Conservation (phyloP, 2,888 invertebrate species). For the Ophioninae sp. region DNA sequence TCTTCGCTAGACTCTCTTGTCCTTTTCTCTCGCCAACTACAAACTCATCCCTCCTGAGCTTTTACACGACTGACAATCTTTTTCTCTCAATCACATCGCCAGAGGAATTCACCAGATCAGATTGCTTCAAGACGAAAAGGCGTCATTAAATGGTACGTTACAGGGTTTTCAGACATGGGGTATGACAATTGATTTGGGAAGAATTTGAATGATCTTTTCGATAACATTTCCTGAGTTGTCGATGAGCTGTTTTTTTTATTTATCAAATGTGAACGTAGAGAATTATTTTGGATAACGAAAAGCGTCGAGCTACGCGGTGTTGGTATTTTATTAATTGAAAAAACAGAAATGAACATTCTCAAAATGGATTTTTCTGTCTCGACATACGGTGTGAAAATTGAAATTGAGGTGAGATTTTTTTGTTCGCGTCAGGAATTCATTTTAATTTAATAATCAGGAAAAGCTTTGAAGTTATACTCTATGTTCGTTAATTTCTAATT, state of each 20-base stretch:
- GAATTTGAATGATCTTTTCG: background rate
- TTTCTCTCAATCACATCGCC: background rate
- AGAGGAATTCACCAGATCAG: background rate
- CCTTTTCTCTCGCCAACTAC: background rate
- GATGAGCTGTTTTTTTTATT: no score
- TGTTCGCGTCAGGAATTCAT: no score
- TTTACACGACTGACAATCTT: background rate
- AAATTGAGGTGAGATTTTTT: no score
- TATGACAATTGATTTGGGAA: background rate
- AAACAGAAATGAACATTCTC: no score
- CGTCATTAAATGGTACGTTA: background rate
- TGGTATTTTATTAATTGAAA: no score
- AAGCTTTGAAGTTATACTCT: no score
- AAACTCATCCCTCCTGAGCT: background rate
- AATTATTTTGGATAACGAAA: no score
- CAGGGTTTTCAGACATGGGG: background rate
- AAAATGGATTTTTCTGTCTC: no score
- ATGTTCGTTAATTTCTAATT: no score
- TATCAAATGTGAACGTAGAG: background rate
- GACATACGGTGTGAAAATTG: no score
- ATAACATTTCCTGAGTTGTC: background rate
- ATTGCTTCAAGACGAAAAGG: background rate
- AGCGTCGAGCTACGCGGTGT: no score
- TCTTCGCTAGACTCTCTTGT: slow-evolving; percentile 7
- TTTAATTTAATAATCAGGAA: no score